phyloP scores from a whole-genome alignment of 2,113 vertebrate genomes.

The Ammodytes dubius region DNA sequence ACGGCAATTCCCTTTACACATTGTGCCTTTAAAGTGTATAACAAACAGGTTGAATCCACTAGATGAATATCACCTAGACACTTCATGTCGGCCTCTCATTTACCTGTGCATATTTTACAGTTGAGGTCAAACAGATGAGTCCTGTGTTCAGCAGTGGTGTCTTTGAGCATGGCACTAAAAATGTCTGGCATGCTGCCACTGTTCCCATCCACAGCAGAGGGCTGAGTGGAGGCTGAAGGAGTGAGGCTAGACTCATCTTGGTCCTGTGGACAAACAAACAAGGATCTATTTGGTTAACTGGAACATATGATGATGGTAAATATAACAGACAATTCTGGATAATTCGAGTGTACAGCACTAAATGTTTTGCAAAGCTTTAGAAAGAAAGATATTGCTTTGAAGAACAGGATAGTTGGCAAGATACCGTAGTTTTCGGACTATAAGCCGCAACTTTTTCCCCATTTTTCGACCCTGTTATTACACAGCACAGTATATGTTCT shows the following conservation, averaged over 20 bases:
- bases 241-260: slow-evolving; percentile 86
- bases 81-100: not conserved
- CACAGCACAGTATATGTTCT: no score
- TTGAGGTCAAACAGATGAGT: slow-evolving; percentile 98
- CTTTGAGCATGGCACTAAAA: slow-evolving; percentile 94
- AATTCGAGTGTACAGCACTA: not conserved
- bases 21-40: not conserved
- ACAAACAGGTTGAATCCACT: not conserved
- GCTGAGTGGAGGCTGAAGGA: slow-evolving; percentile 63
- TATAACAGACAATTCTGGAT: not conserved
- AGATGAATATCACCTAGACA: not conserved
- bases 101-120: slow-evolving; percentile 99
- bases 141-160: slow-evolving; percentile 94
- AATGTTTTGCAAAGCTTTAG: not conserved
- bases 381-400: not conserved
- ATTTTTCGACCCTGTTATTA: no score
- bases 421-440: no score
- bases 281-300: not conserved
- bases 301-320: not conserved
- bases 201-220: slow-evolving; percentile 67
- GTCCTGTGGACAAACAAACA: slow-evolving; percentile 83
- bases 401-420: slow-evolving; percentile 8
- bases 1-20: no score
- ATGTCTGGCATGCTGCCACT: slow-evolving; percentile 84
- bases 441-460: no score